These are phyloP conservation scores for Drosophila parabipectinata DNA, from an alignment of 1,140 invertebrate species.

Conservation along the genomic window DNA sequence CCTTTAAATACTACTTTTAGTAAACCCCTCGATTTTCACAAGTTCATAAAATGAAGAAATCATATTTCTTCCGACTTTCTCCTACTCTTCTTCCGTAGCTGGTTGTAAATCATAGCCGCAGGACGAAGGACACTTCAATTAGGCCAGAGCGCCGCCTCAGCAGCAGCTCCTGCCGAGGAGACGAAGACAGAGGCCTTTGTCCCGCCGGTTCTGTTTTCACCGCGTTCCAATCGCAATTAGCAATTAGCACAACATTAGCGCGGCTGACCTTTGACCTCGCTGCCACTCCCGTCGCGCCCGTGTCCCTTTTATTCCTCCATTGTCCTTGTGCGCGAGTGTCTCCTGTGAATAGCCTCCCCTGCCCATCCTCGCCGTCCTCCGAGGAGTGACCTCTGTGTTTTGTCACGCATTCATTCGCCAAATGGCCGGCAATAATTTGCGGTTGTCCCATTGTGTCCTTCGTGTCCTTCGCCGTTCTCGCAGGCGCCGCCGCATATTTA, in stretches of 20 bases:
- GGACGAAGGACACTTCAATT: constrained; percentile 70
- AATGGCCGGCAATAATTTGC: constrained; percentile 76
- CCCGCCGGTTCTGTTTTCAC: constrained; percentile 42
- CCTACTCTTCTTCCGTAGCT: background rate
- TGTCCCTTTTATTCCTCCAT: constrained; percentile 33
- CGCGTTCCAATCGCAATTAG: constrained; percentile 69
- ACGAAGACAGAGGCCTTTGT: constrained; percentile 2
- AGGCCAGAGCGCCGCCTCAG: constrained; percentile 62
- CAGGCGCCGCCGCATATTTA: constrained; percentile 76
- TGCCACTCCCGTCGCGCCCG: constrained; percentile 64
- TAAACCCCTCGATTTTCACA: background rate
- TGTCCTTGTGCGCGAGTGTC: constrained; percentile 60
- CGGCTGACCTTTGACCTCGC: constrained; percentile 78
- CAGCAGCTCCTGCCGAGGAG: constrained; percentile 30
- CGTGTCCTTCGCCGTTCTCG: constrained; percentile 30
- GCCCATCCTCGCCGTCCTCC: background rate
- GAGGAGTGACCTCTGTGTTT: constrained; percentile 52
- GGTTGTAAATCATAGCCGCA: constrained; percentile 43
- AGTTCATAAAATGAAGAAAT: background rate
- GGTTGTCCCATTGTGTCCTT: constrained; percentile 65
- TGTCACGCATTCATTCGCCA: constrained; percentile 76
- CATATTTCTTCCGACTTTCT: background rate
- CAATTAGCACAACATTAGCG: constrained; percentile 80
- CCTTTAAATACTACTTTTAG: background rate
- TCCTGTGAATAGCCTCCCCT: constrained; percentile 12